These are phyloP conservation scores for Epinephelus fuscoguttatus DNA, from an alignment of 2,113 vertebrate genomes.

Conservation along the genomic window DNA sequence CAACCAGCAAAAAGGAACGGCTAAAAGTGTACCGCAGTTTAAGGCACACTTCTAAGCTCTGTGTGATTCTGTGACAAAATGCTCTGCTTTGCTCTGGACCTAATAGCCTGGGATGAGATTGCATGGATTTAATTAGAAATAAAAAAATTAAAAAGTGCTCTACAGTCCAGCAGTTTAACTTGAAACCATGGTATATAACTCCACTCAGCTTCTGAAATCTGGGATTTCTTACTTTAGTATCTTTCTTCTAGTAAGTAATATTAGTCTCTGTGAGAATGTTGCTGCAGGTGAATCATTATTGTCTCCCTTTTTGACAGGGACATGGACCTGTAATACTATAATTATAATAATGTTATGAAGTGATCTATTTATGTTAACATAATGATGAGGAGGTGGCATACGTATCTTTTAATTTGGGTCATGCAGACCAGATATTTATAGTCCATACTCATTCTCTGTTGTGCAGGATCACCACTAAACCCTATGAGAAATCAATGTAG, in stretches of 20 bases:
- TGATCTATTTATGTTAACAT: slow-evolving; percentile 35
- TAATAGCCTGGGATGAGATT: slow-evolving; percentile 33
- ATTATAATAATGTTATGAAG: slow-evolving; percentile 12
- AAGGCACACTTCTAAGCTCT: slow-evolving; percentile 94
- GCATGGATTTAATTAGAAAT: slow-evolving; percentile 59
- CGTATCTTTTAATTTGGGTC: slow-evolving; percentile 13
- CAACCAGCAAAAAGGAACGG: slow-evolving; percentile 81
- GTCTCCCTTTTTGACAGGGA: slow-evolving; percentile 35
- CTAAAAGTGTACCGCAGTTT: slow-evolving; percentile 85
- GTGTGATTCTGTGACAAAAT: slow-evolving; percentile 90
- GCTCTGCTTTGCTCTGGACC: slow-evolving; percentile 14
- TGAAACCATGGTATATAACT: slow-evolving; percentile 22
- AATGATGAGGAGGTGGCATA: slow-evolving; percentile 21
- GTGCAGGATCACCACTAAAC: slow-evolving; percentile 38
- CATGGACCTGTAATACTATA: slow-evolving; percentile 8
- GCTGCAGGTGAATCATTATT: slow-evolving; percentile 33
- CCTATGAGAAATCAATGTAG: slow-evolving; percentile 46
- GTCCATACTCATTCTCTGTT: not conserved
- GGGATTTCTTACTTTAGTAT: slow-evolving; percentile 58
- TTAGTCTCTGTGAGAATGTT: slow-evolving; percentile 76
- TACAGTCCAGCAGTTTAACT: slow-evolving; percentile 54
- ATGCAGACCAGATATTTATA: slow-evolving; percentile 19
- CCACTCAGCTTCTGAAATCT: slow-evolving; percentile 52
- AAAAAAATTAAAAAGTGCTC: slow-evolving; percentile 43
- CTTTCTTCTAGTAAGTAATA: slow-evolving; percentile 55